Base-by-base conservation (phyloP, 2,113 vertebrate species). In the Cephalophus harveyi region DNA sequence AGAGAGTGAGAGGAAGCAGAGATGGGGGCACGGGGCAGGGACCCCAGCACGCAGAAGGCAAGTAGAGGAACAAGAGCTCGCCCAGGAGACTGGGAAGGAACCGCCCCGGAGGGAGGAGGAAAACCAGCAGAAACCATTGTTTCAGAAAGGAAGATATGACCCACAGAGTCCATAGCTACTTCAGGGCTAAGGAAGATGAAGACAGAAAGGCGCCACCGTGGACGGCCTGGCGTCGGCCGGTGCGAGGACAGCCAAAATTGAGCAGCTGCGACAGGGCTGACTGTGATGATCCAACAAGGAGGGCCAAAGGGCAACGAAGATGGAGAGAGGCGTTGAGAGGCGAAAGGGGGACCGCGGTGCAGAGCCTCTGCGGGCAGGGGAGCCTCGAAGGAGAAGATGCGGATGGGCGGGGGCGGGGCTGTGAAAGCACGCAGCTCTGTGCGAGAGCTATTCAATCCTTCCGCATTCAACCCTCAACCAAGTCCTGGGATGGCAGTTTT, bases 221-320 rank as follows among this genome's bases (percentile, higher is more conserved):
- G 16, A 25, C 16, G 13, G 23, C 78, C 25, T 21, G 23, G 2
- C 2, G 9, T 33, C 7, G 1, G 40, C 11, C 40, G 6, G 6
- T 14, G 30, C 17, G 28, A 81, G 43, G 84, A 19, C 43, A 67
- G 25, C 40, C 76, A 36, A 79, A 9, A 28, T 13, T 43, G 25
- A 91, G 54, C 62, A 48, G 16, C 59, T 52, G 50, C 55, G 89
- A 54, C 33, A 52, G 33, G 8, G 6, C 71, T 91, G 40, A 14
- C n/a, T 19, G 21, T 36, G 64, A 36, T 78, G 48, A 78, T 25
- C 62, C 82, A 15, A 19, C 23, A 57, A 27, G 50, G 36, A 46
- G 1, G 13, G 46, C n/a, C 14, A 71, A 90, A 43, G 23, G 40
- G 40, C 13, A 52, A 21, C 27, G 17, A 62, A 54, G 33, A 17